Percentiles rank a stretch among this genome's conserved stretches.
Conservation (phyloP, 2,113 vertebrate genomes). For the Brienomyrus longianalis region DNA sequence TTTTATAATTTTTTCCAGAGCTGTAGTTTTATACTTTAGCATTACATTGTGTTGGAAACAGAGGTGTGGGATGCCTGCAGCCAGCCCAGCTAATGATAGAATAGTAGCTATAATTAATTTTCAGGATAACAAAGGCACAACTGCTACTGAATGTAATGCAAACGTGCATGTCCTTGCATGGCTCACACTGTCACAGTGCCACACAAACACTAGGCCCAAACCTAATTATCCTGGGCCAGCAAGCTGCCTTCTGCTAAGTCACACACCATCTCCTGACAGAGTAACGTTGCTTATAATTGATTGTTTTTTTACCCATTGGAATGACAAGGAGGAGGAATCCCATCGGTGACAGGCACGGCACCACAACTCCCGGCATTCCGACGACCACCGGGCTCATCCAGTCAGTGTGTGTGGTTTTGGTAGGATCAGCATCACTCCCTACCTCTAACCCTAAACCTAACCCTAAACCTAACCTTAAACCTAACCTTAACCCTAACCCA, state of each 20-base stretch:
- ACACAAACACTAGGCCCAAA: neutral
- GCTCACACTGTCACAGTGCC: neutral
- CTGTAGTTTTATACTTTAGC: neutral
- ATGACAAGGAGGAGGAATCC: neutral
- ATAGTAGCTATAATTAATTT: neutral
- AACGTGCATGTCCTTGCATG: neutral
- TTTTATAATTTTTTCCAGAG: too few relatives aligned
- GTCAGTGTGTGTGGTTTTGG: neutral
- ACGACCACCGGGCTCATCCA: neutral
- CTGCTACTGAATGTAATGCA: too few relatives aligned
- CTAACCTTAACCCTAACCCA: too few relatives aligned
- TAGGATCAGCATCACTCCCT: neutral
- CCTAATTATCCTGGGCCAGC: neutral
- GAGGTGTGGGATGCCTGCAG: neutral
- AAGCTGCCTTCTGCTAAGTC: neutral
- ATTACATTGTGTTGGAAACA: neutral
- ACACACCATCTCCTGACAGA: neutral
- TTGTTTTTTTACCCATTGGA: neutral
- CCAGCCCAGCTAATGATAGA: neutral
- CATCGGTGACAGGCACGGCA: neutral
- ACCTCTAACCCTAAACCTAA: neutral
- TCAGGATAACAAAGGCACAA: neutral
- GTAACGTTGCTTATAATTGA: neutral
- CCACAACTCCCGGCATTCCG: neutral
- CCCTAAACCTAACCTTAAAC: too few relatives aligned